Evolutionary conservation across 2,113 vertebrate genomes (phyloP).

Genomic region (Amblyornis subalaris): DNA sequence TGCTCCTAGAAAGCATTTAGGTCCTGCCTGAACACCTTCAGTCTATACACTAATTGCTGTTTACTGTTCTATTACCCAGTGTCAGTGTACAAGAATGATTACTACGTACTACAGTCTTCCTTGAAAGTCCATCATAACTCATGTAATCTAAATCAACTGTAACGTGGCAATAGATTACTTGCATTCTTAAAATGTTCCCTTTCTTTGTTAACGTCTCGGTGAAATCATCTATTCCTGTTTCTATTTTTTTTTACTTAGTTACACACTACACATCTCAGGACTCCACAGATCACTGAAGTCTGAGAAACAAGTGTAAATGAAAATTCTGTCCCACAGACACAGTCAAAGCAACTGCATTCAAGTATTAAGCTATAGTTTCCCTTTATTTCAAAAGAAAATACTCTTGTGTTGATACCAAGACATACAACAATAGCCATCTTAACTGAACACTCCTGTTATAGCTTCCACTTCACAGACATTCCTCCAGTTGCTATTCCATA

Average conservation of each 20-base stretch:
- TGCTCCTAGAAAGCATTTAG: not conserved
- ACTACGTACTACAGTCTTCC: not conserved
- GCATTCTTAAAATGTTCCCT: not conserved
- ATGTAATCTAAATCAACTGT: not conserved
- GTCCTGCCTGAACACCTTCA: not conserved
- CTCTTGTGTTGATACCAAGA: not conserved
- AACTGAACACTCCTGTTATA: not conserved
- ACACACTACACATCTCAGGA: not conserved
- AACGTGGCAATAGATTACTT: not conserved
- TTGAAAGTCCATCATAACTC: not conserved
- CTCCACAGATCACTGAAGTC: not conserved
- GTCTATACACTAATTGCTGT: not conserved
- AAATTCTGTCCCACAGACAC: not conserved
- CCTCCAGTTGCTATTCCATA: not conserved
- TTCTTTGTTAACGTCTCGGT: not conserved
- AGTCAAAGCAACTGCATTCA: not conserved
- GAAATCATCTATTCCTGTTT: not conserved
- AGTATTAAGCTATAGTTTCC: not conserved
- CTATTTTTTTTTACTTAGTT: not conserved
- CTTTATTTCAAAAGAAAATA: not conserved
- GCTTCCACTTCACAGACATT: not conserved
- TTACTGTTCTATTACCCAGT: not conserved
- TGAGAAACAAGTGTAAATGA: not conserved
- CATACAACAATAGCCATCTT: not conserved
- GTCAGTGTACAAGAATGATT: not conserved